Percentiles rank a stretch among this genome's conserved stretches.
These are phyloP conservation scores for Rhea americana DNA, from an alignment of 2,113 vertebrate species.

Conservation along the genomic window DNA sequence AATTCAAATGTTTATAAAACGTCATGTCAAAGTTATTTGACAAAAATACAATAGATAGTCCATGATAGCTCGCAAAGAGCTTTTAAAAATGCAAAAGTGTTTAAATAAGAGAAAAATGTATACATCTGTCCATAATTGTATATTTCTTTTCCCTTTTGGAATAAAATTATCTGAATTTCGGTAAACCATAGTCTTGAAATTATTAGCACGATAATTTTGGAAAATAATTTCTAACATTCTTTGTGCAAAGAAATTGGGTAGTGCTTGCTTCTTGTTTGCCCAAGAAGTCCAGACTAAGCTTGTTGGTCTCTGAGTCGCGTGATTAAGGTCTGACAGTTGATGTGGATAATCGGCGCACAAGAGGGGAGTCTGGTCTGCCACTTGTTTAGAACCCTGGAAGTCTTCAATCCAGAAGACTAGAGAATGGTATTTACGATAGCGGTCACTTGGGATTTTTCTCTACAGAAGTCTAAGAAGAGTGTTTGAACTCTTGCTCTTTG, in stretches of 20 bases:
- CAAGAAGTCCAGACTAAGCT: background rate
- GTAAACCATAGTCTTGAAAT: background rate
- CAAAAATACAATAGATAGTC: background rate
- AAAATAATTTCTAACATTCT: background rate
- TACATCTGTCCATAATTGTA: background rate
- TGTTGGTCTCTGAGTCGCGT: background rate
- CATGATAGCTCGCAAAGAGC: background rate
- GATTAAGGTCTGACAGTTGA: background rate
- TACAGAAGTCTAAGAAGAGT: background rate
- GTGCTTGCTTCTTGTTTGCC: background rate
- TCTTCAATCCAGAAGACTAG: background rate
- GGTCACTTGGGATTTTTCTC: background rate
- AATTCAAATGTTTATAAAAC: background rate
- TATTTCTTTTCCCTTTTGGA: background rate
- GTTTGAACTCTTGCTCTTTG: background rate
- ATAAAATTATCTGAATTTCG: background rate
- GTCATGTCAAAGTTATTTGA: background rate
- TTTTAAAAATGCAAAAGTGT: background rate
- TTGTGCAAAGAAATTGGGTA: background rate
- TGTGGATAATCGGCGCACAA: fast-evolving
- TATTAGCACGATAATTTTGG: background rate
- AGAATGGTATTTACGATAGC: background rate
- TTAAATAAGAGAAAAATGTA: background rate
- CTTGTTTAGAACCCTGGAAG: background rate
- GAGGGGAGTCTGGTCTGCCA: background rate